Percentiles rank a stretch among this genome's conserved stretches.
phyloP scores from a whole-genome alignment of 2,113 vertebrate genomes.

The Corythoichthys intestinalis region DNA sequence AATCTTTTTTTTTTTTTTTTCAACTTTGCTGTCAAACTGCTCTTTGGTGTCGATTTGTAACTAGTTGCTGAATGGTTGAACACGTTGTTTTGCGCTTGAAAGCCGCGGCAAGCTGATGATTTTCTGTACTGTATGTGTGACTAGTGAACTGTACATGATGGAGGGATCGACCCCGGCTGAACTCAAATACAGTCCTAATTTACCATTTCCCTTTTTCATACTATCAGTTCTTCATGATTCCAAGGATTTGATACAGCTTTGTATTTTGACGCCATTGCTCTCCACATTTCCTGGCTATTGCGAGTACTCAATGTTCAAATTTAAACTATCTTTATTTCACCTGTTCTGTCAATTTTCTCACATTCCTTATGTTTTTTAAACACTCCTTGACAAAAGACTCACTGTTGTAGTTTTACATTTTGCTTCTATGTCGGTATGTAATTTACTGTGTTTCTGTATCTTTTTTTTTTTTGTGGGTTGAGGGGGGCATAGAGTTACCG shows the following conservation, averaged over 20 bases:
- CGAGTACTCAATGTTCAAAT: neutral
- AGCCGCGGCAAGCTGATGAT: conserved; percentile 63
- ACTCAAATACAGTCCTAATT: conserved; percentile 1
- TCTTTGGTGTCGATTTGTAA: conserved; percentile 64
- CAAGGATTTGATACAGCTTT: conserved; percentile 24
- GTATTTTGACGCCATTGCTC: neutral
- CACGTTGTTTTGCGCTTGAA: conserved; percentile 68
- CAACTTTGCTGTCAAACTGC: conserved; percentile 58
- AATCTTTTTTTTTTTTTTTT: conserved; percentile 61
- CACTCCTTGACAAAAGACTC: too few species aligned
- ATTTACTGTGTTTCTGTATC: too few species aligned
- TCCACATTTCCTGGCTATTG: neutral
- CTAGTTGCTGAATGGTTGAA: conserved; percentile 61
- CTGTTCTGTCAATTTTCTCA: neutral
- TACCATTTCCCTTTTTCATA: conserved; percentile 9
- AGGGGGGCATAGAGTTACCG: too few species aligned
- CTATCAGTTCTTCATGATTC: conserved; percentile 46
- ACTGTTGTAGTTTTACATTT: too few species aligned
- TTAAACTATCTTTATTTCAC: neutral
- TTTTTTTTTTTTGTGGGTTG: too few species aligned
- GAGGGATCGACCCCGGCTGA: conserved; percentile 35
- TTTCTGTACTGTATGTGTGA: conserved; percentile 36
- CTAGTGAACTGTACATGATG: conserved; percentile 51
- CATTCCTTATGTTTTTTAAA: neutral
- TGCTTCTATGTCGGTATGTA: too few species aligned